These are phyloP conservation scores for Eurytoma adleriae DNA, from an alignment of 2,888 invertebrate species.

Conservation along the genomic window DNA sequence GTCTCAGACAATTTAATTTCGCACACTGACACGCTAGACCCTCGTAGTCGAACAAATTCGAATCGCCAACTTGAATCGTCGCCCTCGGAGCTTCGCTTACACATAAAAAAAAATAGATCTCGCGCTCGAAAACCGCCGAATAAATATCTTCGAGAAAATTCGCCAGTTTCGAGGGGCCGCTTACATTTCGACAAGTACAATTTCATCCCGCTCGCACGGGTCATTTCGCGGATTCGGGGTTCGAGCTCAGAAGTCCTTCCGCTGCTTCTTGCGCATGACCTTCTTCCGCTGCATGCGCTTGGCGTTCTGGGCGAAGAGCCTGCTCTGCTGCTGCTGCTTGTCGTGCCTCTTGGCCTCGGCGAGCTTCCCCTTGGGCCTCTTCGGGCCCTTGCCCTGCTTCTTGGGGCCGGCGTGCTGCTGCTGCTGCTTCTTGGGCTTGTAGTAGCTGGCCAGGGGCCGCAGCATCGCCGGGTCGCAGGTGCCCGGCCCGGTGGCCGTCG, in stretches of 20 bases:
- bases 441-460: conserved; percentile 60
- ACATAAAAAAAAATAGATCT: background rate
- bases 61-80: conserved; percentile 3
- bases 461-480: conserved; percentile 67
- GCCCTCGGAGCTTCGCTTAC: too few species aligned
- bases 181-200: too few species aligned
- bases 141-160: background rate
- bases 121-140: background rate
- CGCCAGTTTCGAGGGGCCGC: too few species aligned
- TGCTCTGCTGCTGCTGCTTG: conserved; percentile 14
- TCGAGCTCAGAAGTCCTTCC: conserved; percentile 53
- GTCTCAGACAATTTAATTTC: conserved; percentile 25
- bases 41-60: conserved; percentile 10
- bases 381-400: conserved; percentile 12
- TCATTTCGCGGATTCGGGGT: too few species aligned
- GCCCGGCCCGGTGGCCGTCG: conserved; percentile 69
- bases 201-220: too few species aligned
- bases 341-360: conserved; percentile 39
- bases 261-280: conserved; percentile 62
- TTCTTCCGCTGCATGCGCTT: conserved; percentile 43
- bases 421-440: conserved; percentile 53
- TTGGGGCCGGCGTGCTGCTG: conserved; percentile 6
- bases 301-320: conserved; percentile 29
- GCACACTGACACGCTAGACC: conserved; percentile 29
- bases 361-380: conserved; percentile 26